Conservation (phyloP, 2,888 invertebrate species). For the Nephrotoma appendiculata region DNA sequence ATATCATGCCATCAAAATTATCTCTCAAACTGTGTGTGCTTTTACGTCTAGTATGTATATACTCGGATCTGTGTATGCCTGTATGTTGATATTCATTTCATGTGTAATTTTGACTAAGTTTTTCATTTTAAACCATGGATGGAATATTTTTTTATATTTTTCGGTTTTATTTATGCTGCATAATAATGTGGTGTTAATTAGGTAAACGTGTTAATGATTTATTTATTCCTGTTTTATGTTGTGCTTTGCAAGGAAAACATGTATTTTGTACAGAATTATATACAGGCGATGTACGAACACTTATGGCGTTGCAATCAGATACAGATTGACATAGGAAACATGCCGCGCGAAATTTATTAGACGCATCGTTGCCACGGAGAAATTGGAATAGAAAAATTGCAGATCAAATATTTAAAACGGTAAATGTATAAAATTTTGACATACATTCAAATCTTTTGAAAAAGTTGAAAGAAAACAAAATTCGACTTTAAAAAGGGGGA, state of each 20-base stretch:
- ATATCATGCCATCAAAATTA: background rate
- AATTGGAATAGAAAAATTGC: background rate
- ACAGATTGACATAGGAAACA: background rate
- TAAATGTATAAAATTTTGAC: background rate
- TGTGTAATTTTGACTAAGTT: background rate
- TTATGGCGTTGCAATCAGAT: background rate
- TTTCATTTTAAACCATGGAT: background rate
- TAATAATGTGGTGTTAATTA: background rate
- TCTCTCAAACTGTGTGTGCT: background rate
- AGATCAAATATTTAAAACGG: background rate
- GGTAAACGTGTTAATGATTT: background rate
- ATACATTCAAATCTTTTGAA: background rate
- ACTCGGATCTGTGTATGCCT: background rate
- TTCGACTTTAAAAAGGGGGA: background rate
- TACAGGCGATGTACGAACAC: background rate
- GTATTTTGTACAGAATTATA: background rate
- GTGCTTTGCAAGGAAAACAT: background rate
- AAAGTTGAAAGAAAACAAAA: background rate
- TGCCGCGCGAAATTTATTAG: background rate
- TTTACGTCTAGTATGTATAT: background rate
- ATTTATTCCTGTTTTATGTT: background rate
- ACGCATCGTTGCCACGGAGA: background rate
- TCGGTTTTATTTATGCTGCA: background rate
- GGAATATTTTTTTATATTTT: background rate
- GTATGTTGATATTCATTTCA: background rate